Base-by-base conservation (phyloP, 2,888 invertebrate genomes). In the Acleris cristana region DNA sequence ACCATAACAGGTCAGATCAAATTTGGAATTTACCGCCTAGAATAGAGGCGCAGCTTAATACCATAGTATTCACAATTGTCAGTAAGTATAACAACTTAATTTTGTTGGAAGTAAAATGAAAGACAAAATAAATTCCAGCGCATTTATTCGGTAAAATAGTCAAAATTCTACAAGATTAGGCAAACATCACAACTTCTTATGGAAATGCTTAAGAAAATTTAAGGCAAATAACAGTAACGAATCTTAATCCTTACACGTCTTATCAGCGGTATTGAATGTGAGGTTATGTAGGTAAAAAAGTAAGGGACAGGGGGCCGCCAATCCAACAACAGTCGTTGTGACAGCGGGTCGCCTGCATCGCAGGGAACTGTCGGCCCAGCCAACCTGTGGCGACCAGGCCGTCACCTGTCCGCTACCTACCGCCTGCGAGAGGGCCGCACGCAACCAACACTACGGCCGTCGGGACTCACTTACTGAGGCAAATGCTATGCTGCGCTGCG, bases 331-430 rank as follows among this genome's bases (percentile, higher is more conserved):
- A 79, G 78, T 71, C 74, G 93, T 93, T 93, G 92, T 91, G 93
- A 93, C 92, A 77, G 79, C 68, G 71, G 74, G 88, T 89, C 90
- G 87, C 87, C 88, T 86, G 86, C 86, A 74, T 62, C 83, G 89
- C 94, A 94, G 94, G 94, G 94, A 94, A 94, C 93, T 92, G 93
- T 81, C 89, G 92, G 91, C 94, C 94, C 94, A 94, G 76, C 86
- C 73, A 69, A 49, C 60, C 60, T 23, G 54, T 48, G 60, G 40
- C 60, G 58, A 64, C 44, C 34, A 34, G 57, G 18, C 44, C 19
- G 71, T 73, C 74, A 74, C 75, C 74, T 74, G 75, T 71, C 73
- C 70, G 71, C 65, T 57, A 57, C 57, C 57, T 44, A 57, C 57
- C 56, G 56, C 65, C 51, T 70, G 69, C 68, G 69, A 10, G 10